Evolutionary conservation across 2,113 vertebrate genomes (phyloP).

Genomic region (Sinosuthora webbiana): DNA sequence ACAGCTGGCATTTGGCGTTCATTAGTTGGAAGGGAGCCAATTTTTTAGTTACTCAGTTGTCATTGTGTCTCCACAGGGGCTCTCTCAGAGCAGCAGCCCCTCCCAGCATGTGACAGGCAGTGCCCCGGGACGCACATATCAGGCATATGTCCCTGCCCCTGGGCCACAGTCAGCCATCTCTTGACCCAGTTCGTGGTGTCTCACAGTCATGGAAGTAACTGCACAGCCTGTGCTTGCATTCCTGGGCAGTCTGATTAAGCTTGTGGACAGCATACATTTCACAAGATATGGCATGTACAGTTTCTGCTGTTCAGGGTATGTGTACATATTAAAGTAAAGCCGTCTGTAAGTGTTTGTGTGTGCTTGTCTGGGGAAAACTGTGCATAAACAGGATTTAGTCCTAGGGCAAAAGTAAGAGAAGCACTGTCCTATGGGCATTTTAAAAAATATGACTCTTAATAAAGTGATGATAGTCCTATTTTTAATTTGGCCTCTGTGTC

Average conservation of each 20-base stretch:
- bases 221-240: background rate
- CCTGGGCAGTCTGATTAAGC: background rate
- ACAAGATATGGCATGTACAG: background rate
- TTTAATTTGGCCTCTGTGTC: conserved; percentile 57
- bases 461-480: conserved; percentile 41
- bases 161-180: background rate
- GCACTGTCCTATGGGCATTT: background rate
- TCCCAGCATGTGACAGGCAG: background rate
- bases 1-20: background rate
- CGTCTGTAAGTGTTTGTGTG: background rate
- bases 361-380: background rate
- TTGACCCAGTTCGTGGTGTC: background rate
- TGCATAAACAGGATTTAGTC: background rate
- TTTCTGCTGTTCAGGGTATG: background rate
- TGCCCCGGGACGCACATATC: background rate
- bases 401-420: background rate
- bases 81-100: background rate
- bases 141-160: rapidly evolving
- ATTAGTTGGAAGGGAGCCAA: background rate
- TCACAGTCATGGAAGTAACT: background rate
- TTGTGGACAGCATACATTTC: background rate
- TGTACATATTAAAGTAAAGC: background rate
- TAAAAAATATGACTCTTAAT: conserved; percentile 23
- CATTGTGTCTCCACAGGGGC: background rate
- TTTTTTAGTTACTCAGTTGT: background rate